Base-by-base conservation (phyloP, 2,113 vertebrate genomes). In the Castor canadensis region DNA sequence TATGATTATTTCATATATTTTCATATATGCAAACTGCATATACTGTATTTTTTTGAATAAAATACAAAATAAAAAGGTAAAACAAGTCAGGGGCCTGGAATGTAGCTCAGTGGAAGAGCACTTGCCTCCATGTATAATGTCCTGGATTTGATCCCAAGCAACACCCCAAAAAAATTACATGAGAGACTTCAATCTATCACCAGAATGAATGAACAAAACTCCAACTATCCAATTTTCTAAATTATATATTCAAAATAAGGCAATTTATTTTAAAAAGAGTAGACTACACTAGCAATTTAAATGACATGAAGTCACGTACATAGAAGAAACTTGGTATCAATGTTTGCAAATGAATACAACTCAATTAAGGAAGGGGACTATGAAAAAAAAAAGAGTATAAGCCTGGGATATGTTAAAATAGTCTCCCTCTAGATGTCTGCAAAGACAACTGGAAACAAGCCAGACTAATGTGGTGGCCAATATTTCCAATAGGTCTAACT, bases 301-400 rank as follows among this genome's bases (percentile, higher is more conserved):
- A 77, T 79, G 28, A 69, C 30, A 87, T 32, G 79, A 66, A 92
- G 22, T 77, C 40, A 79, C 91, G 17, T 64, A 62, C 32, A 87
- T 6, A 47, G 24, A 60, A 47, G 13, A 16, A 75, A 79, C 32
- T 89, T 52, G 66, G 71, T 64, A 87, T 60, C 30, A 93, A 49
- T 60, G 19, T 79, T 87, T 96, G 72, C 82, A 91, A 84, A 94
- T 67, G 32, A 96, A 92, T 69, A 35, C n/a, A 87, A 90, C n/a
- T 40, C 38, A 96, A 76, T 87, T 54, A 94, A 75, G 24, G 30
- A 6, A 6, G n/a, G 69, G 58, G n/a, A 9, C 20, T 85, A 69
- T 43, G 9, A 15, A 26, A 40, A 58, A 1, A 67, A 58, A 93
- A 49, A 77, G 64, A 83, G 16, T 4, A 32, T 20, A 87, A 58